A percentile compares a stretch with the other conserved stretches of the same genome.
Evolutionary conservation across 2,113 vertebrate species (phyloP).

Genomic region (Pedionomus torquatus): DNA sequence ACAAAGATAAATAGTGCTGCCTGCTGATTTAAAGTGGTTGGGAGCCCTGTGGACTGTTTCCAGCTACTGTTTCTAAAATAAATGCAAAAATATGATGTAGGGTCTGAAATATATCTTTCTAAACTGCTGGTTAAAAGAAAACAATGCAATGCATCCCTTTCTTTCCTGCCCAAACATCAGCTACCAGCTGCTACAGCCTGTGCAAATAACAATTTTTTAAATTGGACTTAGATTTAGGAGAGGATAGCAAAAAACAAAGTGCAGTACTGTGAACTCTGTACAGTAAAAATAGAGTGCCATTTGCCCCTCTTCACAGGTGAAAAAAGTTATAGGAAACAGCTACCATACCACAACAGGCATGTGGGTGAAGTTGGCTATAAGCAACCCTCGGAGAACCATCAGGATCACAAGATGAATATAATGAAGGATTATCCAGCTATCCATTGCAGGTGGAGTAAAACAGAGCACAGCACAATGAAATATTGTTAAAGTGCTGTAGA

Average conservation of each 20-base stretch:
- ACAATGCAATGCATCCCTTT: background rate
- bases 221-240: background rate
- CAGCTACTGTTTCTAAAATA: conserved; percentile 13
- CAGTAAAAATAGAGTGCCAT: background rate
- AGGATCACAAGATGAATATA: background rate
- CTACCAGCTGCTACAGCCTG: background rate
- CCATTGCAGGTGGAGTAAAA: background rate
- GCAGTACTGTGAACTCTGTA: background rate
- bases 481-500: background rate
- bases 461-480: background rate
- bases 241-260: background rate
- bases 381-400: background rate
- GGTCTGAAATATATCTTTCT: background rate
- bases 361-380: background rate
- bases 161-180: background rate
- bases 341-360: rapidly evolving
- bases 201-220: background rate
- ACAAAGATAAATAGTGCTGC: conserved; percentile 41
- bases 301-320: background rate
- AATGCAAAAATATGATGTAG: conserved; percentile 1
- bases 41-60: background rate
- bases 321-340: background rate
- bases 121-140: background rate
- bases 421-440: background rate
- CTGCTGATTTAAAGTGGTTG: conserved; percentile 23